Evolutionary conservation across 2,888 invertebrate species (phyloP), one percentile per base, ranked within the genome.

Genomic region (Watsonalla binaria): DNA sequence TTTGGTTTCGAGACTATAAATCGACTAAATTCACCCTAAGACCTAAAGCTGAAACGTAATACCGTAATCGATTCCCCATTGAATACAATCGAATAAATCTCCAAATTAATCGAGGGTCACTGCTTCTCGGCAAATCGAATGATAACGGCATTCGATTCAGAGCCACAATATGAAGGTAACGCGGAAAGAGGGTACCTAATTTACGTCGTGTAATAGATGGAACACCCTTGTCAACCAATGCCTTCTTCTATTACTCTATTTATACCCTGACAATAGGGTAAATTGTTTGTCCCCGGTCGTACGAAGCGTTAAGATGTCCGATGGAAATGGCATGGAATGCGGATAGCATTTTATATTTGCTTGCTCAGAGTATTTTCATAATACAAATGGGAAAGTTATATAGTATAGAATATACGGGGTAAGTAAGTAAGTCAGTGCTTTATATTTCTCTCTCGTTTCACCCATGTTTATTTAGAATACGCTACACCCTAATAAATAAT

Each of bases 151-250:
- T 39, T 37, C 11, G 14, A 49, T 49, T 49, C 11, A 39, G 11
- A 14, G 9, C 37, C 15, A 8, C 9, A 15, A 37, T 15, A 49
- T 37, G 49, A 37, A 49, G 37, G 39, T 37, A 49, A 14, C 37
- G 35, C 15, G 15, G 48, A 33, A 13, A 48, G 60, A 54, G 47
- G 53, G 47, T 54, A 47, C 57, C 57, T 61, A 68, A 73, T 74
- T 72, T 69, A 67, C 71, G 61, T 60, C 54, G 54, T 51, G 70
- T 66, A 70, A 76, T 72, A 65, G 68, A 72, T 70, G 69, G 64
- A 50, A 60, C 54, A 74, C 75, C 76, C 72, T 59, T 61, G 71
- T 76, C 74, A 70, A 51, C 9, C 50, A 49, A 57, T 56, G 60
- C 63, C 66, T 65, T 68, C 65, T 69, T 70, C 63, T 67, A 68